These are phyloP conservation scores for Benthosema pterotum DNA, from an alignment of 2,797 vertebrate species.

Conservation along the genomic window DNA sequence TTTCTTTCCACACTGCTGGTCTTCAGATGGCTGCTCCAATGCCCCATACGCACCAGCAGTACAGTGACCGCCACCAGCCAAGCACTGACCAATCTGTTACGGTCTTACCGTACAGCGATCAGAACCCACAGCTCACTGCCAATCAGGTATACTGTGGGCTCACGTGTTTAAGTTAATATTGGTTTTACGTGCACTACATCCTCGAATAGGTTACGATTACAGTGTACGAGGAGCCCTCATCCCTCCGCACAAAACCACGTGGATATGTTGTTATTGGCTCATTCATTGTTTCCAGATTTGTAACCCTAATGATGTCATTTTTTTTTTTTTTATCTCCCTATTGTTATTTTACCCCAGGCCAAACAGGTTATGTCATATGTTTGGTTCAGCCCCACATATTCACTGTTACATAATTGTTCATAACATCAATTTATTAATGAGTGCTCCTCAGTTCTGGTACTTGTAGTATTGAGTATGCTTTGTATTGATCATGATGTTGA, in stretches of 20 bases:
- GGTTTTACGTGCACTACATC: neutral
- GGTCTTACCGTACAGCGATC: constrained; percentile 96
- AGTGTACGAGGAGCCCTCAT: constrained; percentile 4
- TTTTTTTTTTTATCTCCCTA: constrained; percentile 26
- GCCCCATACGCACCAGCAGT: constrained; percentile 99
- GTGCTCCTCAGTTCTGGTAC: neutral
- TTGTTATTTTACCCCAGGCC: constrained; percentile 56
- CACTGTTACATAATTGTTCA: constrained; percentile 29
- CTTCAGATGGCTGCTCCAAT: constrained; percentile 99
- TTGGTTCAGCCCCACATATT: constrained; percentile 30
- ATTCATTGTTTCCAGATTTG: constrained; percentile 31
- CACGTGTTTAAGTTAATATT: neutral
- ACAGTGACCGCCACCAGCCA: constrained; percentile 99
- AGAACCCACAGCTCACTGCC: constrained; percentile 94
- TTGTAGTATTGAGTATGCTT: constrained; percentile 7
- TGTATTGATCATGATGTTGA: constrained; percentile 30
- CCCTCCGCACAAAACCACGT: neutral
- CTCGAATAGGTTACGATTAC: neutral
- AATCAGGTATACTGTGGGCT: constrained; percentile 88
- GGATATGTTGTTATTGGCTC: constrained; percentile 6
- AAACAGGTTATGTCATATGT: constrained; percentile 59
- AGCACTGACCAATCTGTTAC: constrained; percentile 97
- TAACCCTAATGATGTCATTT: constrained; percentile 33
- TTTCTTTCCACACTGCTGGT: constrained; percentile 99
- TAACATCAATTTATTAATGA: constrained; percentile 8